A percentile compares a stretch with the other conserved stretches of the same genome.
Evolutionary conservation across 1,140 invertebrate species (phyloP).

Genomic region (Chionoecetes opilio): DNA sequence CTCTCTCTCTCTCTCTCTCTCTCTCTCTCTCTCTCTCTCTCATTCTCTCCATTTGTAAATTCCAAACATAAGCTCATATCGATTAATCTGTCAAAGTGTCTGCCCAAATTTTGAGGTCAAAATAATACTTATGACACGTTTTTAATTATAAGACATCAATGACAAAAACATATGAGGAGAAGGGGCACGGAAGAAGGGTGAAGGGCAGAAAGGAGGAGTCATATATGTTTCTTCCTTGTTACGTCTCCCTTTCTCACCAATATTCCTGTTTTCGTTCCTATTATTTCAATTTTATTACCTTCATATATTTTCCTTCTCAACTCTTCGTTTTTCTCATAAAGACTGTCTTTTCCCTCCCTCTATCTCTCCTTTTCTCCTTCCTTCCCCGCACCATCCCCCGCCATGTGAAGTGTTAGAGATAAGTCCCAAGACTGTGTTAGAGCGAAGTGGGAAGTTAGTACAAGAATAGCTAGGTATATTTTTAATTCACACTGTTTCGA

Average conservation of each 20-base stretch:
- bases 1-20: conserved; percentile 23
- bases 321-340: not conserved
- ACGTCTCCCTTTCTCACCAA: not conserved
- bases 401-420: too few relatives aligned
- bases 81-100: conserved; percentile 17
- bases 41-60: conserved; percentile 3
- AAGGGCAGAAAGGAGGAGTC: not conserved
- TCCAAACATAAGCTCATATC: not conserved
- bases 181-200: too few relatives aligned
- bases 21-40: conserved; percentile 27
- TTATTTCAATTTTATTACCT: not conserved
- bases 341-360: not conserved
- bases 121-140: not conserved
- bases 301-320: not conserved
- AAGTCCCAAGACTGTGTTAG: not conserved
- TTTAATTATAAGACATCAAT: not conserved
- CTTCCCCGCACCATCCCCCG: too few relatives aligned
- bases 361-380: not conserved
- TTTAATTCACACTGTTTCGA: not conserved
- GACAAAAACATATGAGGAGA: not conserved
- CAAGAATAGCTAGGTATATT: not conserved
- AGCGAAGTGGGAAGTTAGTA: not conserved
- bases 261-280: not conserved
- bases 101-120: not conserved
- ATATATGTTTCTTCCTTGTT: too few relatives aligned